Evolutionary conservation across 2,113 vertebrate species (phyloP).

Genomic region (Gorsachius goisagi): DNA sequence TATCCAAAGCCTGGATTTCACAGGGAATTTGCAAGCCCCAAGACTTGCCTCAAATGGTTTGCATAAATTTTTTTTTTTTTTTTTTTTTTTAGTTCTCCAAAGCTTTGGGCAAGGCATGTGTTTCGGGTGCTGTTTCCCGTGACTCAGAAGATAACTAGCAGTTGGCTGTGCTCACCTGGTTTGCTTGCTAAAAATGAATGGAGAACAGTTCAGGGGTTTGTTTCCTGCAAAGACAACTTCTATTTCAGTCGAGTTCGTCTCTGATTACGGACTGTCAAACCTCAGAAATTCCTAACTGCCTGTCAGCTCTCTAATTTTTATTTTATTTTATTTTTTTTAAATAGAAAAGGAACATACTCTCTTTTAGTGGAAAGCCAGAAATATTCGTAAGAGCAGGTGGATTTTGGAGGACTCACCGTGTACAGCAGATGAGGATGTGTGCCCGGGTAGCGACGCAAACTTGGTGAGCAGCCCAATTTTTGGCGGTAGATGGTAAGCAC

Average conservation of each 20-base stretch:
- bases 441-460: neutral
- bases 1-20: neutral
- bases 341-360: neutral
- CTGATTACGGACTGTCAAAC: slow-evolving; percentile 14
- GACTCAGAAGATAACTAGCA: slow-evolving; percentile 38
- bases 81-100: neutral
- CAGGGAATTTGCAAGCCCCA: neutral
- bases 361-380: neutral
- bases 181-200: neutral
- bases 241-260: neutral
- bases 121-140: neutral
- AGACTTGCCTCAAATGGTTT: neutral
- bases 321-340: neutral
- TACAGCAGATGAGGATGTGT: neutral
- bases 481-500: neutral
- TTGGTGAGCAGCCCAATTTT: neutral
- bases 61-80: neutral
- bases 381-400: neutral
- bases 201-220: neutral
- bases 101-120: neutral
- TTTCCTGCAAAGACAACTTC: neutral
- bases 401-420: neutral
- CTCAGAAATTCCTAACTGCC: neutral
- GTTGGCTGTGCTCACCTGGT: slow-evolving; percentile 31
- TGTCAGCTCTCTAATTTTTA: neutral